Conservation (phyloP, 2,888 invertebrate species). For the Rhamnusium bicolor region DNA sequence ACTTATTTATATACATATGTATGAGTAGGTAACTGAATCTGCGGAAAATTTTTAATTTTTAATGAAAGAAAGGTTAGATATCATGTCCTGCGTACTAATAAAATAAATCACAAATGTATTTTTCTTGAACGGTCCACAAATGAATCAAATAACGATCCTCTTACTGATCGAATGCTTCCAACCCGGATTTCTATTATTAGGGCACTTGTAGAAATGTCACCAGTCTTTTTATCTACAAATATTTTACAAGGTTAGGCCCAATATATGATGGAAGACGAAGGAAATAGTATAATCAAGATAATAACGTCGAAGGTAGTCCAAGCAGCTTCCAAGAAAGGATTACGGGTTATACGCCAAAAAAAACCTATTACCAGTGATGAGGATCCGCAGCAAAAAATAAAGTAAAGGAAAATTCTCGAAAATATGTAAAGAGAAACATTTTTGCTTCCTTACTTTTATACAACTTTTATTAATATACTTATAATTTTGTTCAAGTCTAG, state of each 20-base stretch:
- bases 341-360: background rate
- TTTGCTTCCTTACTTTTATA: background rate
- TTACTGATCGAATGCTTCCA: background rate
- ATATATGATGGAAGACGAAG: background rate
- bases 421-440: background rate
- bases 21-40: too few species aligned
- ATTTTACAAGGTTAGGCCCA: background rate
- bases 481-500: too few species aligned
- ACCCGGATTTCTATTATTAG: background rate
- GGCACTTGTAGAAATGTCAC: background rate
- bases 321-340: background rate
- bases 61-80: too few species aligned
- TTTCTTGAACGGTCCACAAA: too few species aligned
- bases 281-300: constrained; percentile 13
- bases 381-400: background rate
- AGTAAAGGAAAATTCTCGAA: background rate
- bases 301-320: background rate
- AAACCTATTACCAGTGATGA: background rate
- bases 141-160: too few species aligned
- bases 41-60: too few species aligned
- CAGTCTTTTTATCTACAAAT: background rate
- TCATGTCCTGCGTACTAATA: too few species aligned
- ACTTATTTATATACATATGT: too few species aligned
- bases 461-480: too few species aligned
- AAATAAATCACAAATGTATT: too few species aligned